Percentiles rank a stretch among this genome's conserved stretches.
Evolutionary conservation across 1,140 invertebrate species (phyloP).

Genomic region (Leptopilina clavipes): DNA sequence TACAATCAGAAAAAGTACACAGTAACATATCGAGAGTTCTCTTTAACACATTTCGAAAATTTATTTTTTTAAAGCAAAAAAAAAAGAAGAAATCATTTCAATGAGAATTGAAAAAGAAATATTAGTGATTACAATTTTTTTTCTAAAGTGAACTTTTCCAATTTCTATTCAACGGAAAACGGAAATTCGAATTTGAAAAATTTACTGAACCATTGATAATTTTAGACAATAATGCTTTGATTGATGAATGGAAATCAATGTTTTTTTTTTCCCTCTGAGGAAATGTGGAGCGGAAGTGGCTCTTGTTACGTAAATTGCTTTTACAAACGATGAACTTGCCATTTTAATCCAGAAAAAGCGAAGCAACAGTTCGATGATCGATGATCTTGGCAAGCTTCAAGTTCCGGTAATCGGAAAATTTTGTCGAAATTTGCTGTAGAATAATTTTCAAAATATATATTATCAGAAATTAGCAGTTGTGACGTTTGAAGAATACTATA

Average conservation of each 20-base stretch:
- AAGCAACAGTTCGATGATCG: neutral
- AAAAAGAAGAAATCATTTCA: too few relatives aligned
- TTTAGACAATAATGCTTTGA: neutral
- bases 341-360: constrained; percentile 26
- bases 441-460: neutral
- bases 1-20: neutral
- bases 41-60: too few relatives aligned
- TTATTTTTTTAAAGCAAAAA: too few relatives aligned
- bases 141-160: neutral
- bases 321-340: constrained; percentile 35
- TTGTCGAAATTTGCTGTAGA: neutral
- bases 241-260: constrained; percentile 13
- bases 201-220: constrained; percentile 8
- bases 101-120: too few relatives aligned
- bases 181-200: constrained; percentile 27
- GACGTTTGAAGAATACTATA: neutral
- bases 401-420: neutral
- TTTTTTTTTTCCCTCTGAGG: neutral
- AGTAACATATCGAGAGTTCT: neutral
- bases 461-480: constrained; percentile 1
- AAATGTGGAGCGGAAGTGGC: constrained; percentile 24
- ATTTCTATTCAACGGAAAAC: neutral
- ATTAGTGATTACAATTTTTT: neutral
- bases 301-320: constrained; percentile 34
- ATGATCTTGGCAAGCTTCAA: neutral